phyloP scores from a whole-genome alignment of 2,888 invertebrate species.

The Drosophila testacea region DNA sequence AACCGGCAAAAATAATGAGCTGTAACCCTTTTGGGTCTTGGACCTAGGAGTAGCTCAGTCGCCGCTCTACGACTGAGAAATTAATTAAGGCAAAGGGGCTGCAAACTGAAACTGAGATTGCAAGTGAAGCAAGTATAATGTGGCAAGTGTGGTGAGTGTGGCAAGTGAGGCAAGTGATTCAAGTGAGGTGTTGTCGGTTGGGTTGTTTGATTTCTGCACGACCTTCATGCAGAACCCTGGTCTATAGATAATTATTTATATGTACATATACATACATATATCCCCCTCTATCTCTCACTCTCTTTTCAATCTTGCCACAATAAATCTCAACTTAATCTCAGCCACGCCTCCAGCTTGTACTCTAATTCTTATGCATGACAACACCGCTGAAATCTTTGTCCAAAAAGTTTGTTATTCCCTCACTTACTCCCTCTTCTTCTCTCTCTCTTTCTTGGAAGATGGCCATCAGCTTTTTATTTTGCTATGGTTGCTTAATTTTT shows the following conservation, averaged over 20 bases:
- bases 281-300: not conserved
- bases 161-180: constrained; percentile 35
- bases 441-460: constrained; percentile 2
- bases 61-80: constrained; percentile 53
- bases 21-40: constrained; percentile 68
- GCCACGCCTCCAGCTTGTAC: constrained; percentile 61
- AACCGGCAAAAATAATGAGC: constrained; percentile 71
- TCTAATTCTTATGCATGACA: constrained; percentile 78
- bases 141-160: not conserved
- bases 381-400: constrained; percentile 53
- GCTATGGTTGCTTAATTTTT: constrained; percentile 60
- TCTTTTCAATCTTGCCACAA: constrained; percentile 52
- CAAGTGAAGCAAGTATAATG: constrained; percentile 41
- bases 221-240: constrained; percentile 46
- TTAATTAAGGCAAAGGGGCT: constrained; percentile 72
- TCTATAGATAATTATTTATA: constrained; percentile 5
- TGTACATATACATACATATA: constrained; percentile 15
- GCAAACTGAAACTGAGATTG: constrained; percentile 31
- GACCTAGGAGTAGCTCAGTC: constrained; percentile 20
- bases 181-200: constrained; percentile 61
- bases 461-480: constrained; percentile 32
- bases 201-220: constrained; percentile 67
- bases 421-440: not conserved
- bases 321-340: constrained; percentile 66
- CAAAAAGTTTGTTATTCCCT: constrained; percentile 35